These are phyloP conservation scores for Otocyon megalotis DNA, from an alignment of 2,113 vertebrate species.

Conservation along the genomic window DNA sequence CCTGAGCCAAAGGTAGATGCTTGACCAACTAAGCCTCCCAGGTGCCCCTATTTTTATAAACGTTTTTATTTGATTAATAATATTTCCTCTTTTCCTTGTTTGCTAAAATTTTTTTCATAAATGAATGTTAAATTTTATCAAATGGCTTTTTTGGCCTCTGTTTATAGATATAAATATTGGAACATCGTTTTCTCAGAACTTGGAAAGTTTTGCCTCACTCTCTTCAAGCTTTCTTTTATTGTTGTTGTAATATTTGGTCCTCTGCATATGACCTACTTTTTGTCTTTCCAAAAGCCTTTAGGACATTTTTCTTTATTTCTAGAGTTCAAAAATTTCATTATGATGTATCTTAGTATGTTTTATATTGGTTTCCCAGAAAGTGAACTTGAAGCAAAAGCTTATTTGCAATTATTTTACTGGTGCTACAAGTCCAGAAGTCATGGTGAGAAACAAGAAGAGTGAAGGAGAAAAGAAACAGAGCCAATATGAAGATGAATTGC, in stretches of 20 bases:
- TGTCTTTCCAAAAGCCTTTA: background rate
- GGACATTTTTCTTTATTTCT: background rate
- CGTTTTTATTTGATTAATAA: background rate
- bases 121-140: background rate
- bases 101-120: constrained; percentile 1
- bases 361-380: background rate
- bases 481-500: background rate
- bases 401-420: background rate
- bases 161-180: background rate
- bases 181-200: background rate
- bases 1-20: background rate
- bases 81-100: background rate
- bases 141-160: background rate
- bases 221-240: background rate
- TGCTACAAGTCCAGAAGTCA: background rate
- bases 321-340: background rate
- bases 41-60: background rate
- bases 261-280: background rate
- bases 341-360: background rate
- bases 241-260: background rate
- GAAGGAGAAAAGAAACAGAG: background rate
- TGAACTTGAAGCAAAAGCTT: background rate
- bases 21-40: background rate
- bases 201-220: background rate
- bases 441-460: background rate